A percentile compares a stretch with the other conserved stretches of the same genome.
These are phyloP conservation scores for Gymnosoma rotundatum DNA, from an alignment of 2,888 invertebrate species.

Conservation along the genomic window DNA sequence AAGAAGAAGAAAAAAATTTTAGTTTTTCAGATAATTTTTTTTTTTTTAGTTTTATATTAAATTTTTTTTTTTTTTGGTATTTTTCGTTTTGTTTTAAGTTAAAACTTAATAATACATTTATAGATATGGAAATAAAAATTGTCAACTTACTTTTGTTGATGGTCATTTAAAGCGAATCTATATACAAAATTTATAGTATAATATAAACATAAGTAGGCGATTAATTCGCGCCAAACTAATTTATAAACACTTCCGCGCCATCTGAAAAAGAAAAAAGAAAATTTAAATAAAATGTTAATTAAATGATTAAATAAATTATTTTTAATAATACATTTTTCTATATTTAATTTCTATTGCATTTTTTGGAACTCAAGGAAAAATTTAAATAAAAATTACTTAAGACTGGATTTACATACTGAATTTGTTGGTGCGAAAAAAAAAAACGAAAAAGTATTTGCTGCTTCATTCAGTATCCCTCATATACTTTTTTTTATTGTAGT, in stretches of 20 bases:
- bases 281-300: neutral
- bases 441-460: too few relatives aligned
- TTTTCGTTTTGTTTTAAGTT: neutral
- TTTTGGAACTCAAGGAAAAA: too few relatives aligned
- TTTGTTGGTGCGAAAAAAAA: too few relatives aligned
- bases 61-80: neutral
- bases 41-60: neutral
- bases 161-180: slow-evolving; percentile 90
- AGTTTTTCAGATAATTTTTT: neutral
- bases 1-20: neutral
- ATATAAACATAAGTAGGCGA: slow-evolving; percentile 93
- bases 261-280: slow-evolving; percentile 83
- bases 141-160: slow-evolving; percentile 88
- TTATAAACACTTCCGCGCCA: slow-evolving; percentile 98
- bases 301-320: neutral
- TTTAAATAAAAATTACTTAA: too few relatives aligned
- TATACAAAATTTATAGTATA: slow-evolving; percentile 94
- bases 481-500: too few relatives aligned
- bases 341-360: too few relatives aligned
- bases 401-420: too few relatives aligned
- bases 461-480: too few relatives aligned
- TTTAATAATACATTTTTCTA: neutral
- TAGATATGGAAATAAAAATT: slow-evolving; percentile 7
- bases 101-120: neutral
- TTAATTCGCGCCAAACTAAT: slow-evolving; percentile 95